Evolutionary conservation across 2,113 vertebrate species (phyloP), one percentile per base, ranked within the genome.

Genomic region (Calyptommatus sinebrachiatus): DNA sequence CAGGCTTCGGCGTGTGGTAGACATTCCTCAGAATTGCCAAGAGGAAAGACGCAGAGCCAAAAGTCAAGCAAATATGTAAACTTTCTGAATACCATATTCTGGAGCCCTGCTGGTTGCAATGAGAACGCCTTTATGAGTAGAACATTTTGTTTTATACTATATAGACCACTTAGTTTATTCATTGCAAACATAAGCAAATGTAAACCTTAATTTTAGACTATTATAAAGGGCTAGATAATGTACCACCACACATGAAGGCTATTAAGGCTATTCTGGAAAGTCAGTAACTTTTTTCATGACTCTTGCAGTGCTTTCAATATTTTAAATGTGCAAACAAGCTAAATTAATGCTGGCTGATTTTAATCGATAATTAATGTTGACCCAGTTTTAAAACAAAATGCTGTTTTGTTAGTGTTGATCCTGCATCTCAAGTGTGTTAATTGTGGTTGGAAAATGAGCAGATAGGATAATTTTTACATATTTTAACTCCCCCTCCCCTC

Each of bases 21-120:
- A 82, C 89, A 85, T 84, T 84, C 89, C 85, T 86, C 4, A 18
- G 66, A 68, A 85, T 65, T 85, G 90, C 90, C 87, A 90, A 85
- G 29, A 0, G 86, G 67, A 78, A 75, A 77, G 62, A 79, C 76
- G 71, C 63, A 83, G 20, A 57, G 82, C 86, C 92, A 88, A 80
- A 71, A 90, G 80, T 57, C 82, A 88, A 74, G 3, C 76, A 80
- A 89, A 89, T 77, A 76, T 28, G 83, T 72, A 21, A 85, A 71
- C 81, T 83, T 81, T 80, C 70, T 81, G 84, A 77, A 29, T 0
- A 85, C 77, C 8, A 57, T 65, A 63, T 71, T 0, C 62, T 22
- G 57, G 0, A 16, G 24, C 28, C 0, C 24, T 1, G 73, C 22
- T 0, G 7, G 62, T 83, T 28, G 61, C 24, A 57, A 71, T 18